Percentiles rank a stretch among this genome's conserved stretches.
phyloP scores from a whole-genome alignment of 2,888 invertebrate species.

The Pachycephus smyrnensis region DNA sequence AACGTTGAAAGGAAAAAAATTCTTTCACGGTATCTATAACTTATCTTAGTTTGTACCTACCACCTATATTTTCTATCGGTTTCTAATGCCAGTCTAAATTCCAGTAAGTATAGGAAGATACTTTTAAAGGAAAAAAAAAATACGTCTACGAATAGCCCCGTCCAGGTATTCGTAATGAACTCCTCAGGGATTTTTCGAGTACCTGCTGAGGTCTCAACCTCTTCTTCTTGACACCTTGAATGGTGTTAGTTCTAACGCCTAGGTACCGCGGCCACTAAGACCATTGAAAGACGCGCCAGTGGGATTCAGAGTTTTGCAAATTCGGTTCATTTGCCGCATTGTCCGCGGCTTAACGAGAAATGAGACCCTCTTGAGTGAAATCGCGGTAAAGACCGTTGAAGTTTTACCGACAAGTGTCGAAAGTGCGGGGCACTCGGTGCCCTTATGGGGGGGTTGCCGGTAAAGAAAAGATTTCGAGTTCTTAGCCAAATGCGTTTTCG shows the following conservation, averaged over 20 bases:
- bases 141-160: not conserved
- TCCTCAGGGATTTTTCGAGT: constrained; percentile 46
- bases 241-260: constrained; percentile 67
- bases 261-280: constrained; percentile 50
- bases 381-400: constrained; percentile 64
- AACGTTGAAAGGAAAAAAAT: not conserved
- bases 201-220: constrained; percentile 47
- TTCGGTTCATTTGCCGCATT: constrained; percentile 67
- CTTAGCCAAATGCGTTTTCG: not conserved
- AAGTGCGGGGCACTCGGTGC: constrained; percentile 21
- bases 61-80: not conserved
- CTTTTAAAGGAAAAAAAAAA: not conserved
- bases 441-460: not conserved
- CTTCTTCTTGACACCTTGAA: constrained; percentile 62
- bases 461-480: not conserved
- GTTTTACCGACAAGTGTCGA: constrained; percentile 58
- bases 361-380: constrained; percentile 58
- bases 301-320: constrained; percentile 58
- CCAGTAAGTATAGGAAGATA: not conserved
- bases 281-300: constrained; percentile 33
- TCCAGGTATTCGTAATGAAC: constrained; percentile 50
- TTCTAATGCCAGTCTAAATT: not conserved
- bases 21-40: not conserved
- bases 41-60: not conserved
- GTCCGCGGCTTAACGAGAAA: constrained; percentile 61